phyloP scores from a whole-genome alignment of 2,888 invertebrate species.

The Dryobotodes eremita region DNA sequence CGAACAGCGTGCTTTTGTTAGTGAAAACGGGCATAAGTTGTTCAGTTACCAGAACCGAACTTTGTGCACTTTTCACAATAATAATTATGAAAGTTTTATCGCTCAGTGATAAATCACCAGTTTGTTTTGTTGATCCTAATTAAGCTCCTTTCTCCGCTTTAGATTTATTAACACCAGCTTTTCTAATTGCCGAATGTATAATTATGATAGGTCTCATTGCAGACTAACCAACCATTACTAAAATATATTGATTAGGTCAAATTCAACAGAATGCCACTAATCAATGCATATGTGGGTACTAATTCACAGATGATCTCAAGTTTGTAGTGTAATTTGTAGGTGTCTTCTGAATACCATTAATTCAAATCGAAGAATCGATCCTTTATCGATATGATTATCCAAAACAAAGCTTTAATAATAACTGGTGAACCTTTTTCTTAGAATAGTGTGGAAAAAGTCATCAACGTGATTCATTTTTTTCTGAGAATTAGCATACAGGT shows the following conservation, averaged over 20 bases:
- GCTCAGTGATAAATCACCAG: not conserved
- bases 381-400: not conserved
- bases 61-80: not conserved
- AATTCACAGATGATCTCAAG: not conserved
- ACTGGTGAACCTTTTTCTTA: constrained; percentile 19
- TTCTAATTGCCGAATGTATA: too few relatives aligned
- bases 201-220: not conserved
- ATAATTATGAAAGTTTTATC: not conserved
- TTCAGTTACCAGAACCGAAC: not conserved
- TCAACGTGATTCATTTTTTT: constrained; percentile 47
- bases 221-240: not conserved
- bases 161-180: not conserved
- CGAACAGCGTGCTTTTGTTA: not conserved
- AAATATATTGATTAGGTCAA: not conserved
- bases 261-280: too few relatives aligned
- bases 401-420: constrained; percentile 7
- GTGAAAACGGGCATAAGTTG: not conserved
- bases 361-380: not conserved
- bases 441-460: constrained; percentile 38
- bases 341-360: not conserved
- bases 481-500: constrained; percentile 37
- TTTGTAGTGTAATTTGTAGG: not conserved
- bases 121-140: not conserved
- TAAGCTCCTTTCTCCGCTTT: too few relatives aligned
- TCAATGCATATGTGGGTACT: not conserved